Base-by-base conservation (phyloP, 2,797 vertebrate genomes). In the Naso thynnoides region DNA sequence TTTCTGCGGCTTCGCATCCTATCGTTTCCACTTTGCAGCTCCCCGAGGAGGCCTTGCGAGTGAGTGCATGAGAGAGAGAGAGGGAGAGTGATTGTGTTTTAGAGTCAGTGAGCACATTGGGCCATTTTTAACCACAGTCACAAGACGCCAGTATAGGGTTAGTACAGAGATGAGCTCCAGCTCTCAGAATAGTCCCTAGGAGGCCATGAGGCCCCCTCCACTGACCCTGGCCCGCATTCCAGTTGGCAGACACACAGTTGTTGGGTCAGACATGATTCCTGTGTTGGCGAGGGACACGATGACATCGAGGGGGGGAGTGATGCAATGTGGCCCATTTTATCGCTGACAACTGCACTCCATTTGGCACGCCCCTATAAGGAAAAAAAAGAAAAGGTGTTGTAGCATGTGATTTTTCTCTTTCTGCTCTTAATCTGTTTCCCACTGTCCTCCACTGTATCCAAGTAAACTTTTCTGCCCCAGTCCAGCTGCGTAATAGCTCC, bases 161-260 rank as follows among this genome's bases (percentile, higher is more conserved):
- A 87, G 89, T 88, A 89, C 89, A 86, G 87, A 77, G 88, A 93
- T 95, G 93, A 93, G 91, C 91, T 90, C 76, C 76, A 88, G 68
- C 82, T 89, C 91, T 91, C 88, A 93, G 90, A 94, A 95, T 95
- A 95, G 92, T 89, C 90, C 88, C 84, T 83, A 29, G 55, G 88
- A 91, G 86, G 88, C 89, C 74, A 65, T 70, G 84, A 84, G 84
- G 83, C 87, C 87, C 84, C 88, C 55, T 66, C 73, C 81, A 63
- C 67, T 88, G 90, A 94, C 92, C 92, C 92, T 90, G 89, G 84
- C 82, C 88, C 48, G 79, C 89, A 93, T 93, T 92, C 93, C 92
- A 94, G 76, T 92, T 94, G 94, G 92, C 93, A 93, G 90, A 88
- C 88, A 75, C 84, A 73, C 92, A 93, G 92, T 93, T 93, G 93